A percentile compares a stretch with the other conserved stretches of the same genome.
These are phyloP conservation scores for Melinopterus prodromus DNA, from an alignment of 2,888 invertebrate genomes.

Conservation along the genomic window DNA sequence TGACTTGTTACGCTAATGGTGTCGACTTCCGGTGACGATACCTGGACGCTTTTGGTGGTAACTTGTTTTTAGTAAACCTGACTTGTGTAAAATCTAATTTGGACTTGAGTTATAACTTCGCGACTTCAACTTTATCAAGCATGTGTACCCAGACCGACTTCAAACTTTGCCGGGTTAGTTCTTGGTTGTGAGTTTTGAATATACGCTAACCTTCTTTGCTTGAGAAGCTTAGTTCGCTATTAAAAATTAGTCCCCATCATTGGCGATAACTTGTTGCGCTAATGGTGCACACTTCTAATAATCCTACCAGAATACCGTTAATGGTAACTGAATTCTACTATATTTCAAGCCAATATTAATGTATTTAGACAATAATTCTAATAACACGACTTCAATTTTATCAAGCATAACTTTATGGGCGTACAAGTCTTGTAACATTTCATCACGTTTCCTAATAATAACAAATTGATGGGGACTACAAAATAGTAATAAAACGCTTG, in stretches of 20 bases:
- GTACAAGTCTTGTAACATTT: not conserved
- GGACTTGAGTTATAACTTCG: not conserved
- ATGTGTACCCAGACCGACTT: not conserved
- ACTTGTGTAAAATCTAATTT: not conserved
- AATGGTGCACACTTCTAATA: not conserved
- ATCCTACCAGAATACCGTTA: not conserved
- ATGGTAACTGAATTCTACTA: not conserved
- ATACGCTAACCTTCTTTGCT: not conserved
- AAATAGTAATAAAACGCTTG: not conserved
- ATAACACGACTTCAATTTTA: not conserved
- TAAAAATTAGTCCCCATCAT: not conserved
- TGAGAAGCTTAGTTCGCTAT: too few relatives aligned
- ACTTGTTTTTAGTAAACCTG: not conserved
- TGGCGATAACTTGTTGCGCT: not conserved
- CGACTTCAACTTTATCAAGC: not conserved
- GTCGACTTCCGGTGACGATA: not conserved
- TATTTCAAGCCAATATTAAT: not conserved
- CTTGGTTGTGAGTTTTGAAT: not conserved
- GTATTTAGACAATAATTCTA: not conserved
- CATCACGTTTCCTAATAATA: too few relatives aligned
- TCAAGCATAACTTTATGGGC: not conserved
- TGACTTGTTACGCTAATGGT: not conserved
- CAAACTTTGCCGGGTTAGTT: not conserved
- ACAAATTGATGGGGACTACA: too few relatives aligned
- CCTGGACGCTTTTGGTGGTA: not conserved